A percentile compares a stretch with the other conserved stretches of the same genome.
phyloP scores from a whole-genome alignment of 2,888 invertebrate genomes.

The Aspidiotus destructor region DNA sequence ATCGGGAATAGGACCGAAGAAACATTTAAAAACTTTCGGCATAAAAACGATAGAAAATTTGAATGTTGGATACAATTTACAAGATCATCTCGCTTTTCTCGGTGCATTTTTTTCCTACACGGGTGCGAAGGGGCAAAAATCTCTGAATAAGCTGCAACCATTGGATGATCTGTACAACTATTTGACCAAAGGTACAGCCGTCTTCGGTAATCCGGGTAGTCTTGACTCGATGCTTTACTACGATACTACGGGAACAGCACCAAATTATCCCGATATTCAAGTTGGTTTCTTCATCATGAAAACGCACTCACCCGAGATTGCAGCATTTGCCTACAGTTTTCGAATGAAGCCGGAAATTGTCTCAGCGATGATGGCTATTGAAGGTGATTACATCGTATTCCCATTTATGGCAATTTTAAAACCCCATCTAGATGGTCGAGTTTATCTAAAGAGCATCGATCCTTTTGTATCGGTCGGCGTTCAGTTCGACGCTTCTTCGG shows the following conservation, averaged over 20 bases:
- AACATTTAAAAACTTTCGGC: conserved; percentile 5
- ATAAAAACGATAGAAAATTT: conserved; percentile 7
- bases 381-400: conserved; percentile 19
- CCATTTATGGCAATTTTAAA: conserved; percentile 9
- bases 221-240: conserved; percentile 15
- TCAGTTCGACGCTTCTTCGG: background rate
- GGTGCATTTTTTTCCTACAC: conserved; percentile 7
- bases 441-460: conserved; percentile 9
- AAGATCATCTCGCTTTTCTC: conserved; percentile 24
- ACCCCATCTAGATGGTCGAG: conserved; percentile 16
- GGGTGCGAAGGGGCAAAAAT: background rate
- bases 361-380: background rate
- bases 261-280: conserved; percentile 17
- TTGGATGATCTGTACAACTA: conserved; percentile 23
- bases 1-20: conserved; percentile 26
- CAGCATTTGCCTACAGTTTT: background rate
- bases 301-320: background rate
- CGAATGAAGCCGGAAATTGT: conserved; percentile 12
- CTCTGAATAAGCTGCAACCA: background rate
- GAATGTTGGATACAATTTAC: conserved; percentile 23
- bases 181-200: conserved; percentile 4
- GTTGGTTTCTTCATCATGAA: conserved; percentile 6
- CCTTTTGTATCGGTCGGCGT: conserved; percentile 3
- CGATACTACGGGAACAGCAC: conserved; percentile 4
- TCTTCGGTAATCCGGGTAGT: conserved; percentile 1